Evolutionary conservation across 2,113 vertebrate genomes (phyloP), one percentile per base, ranked within the genome.

Genomic region (Oryzias celebensis): DNA sequence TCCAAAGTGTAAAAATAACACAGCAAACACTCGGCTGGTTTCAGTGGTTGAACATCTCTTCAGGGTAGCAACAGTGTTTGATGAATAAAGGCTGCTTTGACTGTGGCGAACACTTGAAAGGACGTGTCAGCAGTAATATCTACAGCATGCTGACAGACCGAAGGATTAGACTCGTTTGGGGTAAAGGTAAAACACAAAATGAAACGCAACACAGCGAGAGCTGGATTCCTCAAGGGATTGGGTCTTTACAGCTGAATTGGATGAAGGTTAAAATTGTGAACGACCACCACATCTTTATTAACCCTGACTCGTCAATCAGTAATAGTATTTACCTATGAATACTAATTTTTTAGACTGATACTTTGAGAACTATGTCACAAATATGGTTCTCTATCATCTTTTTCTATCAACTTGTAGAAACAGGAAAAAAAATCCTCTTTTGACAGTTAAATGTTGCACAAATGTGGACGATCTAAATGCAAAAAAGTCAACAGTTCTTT

Each of bases 1-100:
- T 71, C 71, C 67, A 15, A 20, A 43, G 62, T 57, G 72, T 31
- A 69, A 17, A 26, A 64, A 60, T 56, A 74, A 73, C 75, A 83
- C 41, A 58, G 43, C 60, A 24, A 31, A 43, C 20, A 47, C 58
- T 66, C 45, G 12, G 42, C 4, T 24, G 22, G 15, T 31, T 20
- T 36, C 49, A 71, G 52, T 28, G 54, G 59, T 47, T 22, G 45
- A 52, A 54, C 36, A 18, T 43, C 31, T 65, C 45, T 31, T 69
- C 18, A 15, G 59, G 51, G 63, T 14, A 53, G 26, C 62, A 52
- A 18, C 43, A 46, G 48, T 26, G 55, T 55, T 48, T 42, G 26
- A 14, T 54, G 50, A 58, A 73, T 50, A 65, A 65, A 15, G 41
- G 36, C 3, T 5, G 7, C 61, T 65, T 70, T 71, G 54, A 62